Conservation (phyloP, 2,113 vertebrate genomes). For the Xenopus laevis region DNA sequence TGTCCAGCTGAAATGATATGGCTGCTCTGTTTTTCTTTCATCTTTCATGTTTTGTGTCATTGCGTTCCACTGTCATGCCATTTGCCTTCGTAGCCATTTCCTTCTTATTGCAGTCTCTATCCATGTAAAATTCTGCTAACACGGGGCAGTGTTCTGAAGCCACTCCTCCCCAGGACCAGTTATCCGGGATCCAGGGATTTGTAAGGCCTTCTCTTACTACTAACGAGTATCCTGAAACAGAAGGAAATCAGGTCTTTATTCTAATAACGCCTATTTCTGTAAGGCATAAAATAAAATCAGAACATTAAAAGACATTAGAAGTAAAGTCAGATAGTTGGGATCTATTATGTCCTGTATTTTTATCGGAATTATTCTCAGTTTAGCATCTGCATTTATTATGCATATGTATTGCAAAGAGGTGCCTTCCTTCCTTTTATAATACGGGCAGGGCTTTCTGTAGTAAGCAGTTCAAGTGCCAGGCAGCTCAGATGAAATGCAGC, state of each 20-base stretch:
- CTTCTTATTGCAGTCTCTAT: constrained; percentile 70
- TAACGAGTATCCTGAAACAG: constrained; percentile 74
- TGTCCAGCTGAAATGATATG: constrained; percentile 17
- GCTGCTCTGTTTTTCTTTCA: constrained; percentile 57
- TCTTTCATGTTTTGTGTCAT: constrained; percentile 81
- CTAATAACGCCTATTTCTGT: too few species aligned
- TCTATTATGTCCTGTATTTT: too few species aligned
- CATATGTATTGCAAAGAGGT: too few species aligned
- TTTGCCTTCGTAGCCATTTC: constrained; percentile 64
- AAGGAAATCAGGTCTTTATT: not conserved
- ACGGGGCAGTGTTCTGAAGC: constrained; percentile 88
- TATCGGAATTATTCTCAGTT: too few species aligned
- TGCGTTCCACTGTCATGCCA: constrained; percentile 68
- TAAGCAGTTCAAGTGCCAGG: too few species aligned
- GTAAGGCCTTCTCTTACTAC: constrained; percentile 90
- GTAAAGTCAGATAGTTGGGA: too few species aligned
- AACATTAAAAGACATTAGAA: too few species aligned
- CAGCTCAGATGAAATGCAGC: too few species aligned
- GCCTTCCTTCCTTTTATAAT: too few species aligned
- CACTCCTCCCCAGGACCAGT: constrained; percentile 95
- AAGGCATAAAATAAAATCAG: too few species aligned
- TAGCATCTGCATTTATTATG: too few species aligned
- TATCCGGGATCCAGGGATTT: constrained; percentile 93
- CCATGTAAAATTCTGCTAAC: constrained; percentile 77
- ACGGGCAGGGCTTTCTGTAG: too few species aligned